Evolutionary conservation across 1,140 invertebrate genomes (phyloP).

Genomic region (Lepidurus couesii): DNA sequence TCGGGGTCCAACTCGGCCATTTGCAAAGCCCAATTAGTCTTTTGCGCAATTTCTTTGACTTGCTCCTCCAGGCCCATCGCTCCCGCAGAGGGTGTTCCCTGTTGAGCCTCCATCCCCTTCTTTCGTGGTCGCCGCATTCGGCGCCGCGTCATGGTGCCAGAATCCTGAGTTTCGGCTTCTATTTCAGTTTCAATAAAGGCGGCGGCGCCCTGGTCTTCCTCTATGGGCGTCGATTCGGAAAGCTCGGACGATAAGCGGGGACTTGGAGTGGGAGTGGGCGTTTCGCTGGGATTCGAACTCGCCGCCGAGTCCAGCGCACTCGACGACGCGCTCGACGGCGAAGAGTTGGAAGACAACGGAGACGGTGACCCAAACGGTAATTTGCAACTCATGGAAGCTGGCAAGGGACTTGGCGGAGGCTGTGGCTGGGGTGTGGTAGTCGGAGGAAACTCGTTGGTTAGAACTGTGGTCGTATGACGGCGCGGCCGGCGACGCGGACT

Average conservation of each 20-base stretch:
- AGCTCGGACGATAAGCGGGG: slow-evolving; percentile 4
- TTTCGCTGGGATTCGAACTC: slow-evolving; percentile 19
- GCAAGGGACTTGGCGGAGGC: background rate
- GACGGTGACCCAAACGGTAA: background rate
- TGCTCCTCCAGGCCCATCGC: background rate
- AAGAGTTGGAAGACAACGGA: background rate
- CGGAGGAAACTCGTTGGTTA: slow-evolving; percentile 12
- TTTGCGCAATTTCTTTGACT: background rate
- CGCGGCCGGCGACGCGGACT: background rate
- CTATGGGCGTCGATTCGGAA: background rate
- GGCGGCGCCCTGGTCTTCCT: slow-evolving; percentile 12
- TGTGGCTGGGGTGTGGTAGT: slow-evolving; percentile 1
- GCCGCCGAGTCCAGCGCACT: slow-evolving; percentile 1
- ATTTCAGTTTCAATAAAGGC: slow-evolving; percentile 8
- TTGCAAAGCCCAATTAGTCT: background rate
- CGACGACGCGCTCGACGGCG: background rate
- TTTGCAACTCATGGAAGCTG: background rate
- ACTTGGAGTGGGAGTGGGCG: slow-evolving; percentile 28
- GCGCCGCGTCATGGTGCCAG: background rate
- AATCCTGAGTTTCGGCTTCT: slow-evolving; percentile 5
- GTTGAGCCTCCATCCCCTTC: slow-evolving; percentile 2
- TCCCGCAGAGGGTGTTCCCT: background rate
- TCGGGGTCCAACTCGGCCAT: background rate
- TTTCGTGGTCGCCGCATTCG: slow-evolving; percentile 23
- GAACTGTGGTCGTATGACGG: slow-evolving; percentile 29